A percentile compares a stretch with the other conserved stretches of the same genome.
These are phyloP conservation scores for Dione vanillae DNA, from an alignment of 2,888 invertebrate species.

Conservation along the genomic window DNA sequence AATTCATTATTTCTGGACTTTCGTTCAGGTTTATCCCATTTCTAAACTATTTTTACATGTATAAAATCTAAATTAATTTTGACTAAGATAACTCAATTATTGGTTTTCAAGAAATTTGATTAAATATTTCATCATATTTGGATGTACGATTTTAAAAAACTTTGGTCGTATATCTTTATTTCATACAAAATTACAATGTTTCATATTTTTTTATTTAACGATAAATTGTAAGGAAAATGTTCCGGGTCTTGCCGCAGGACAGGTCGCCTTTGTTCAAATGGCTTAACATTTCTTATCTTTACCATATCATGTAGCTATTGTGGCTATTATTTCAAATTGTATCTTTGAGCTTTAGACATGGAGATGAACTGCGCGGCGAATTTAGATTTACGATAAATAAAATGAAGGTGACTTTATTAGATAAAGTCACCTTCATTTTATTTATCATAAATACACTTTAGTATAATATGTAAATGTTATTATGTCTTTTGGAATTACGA, in stretches of 20 bases:
- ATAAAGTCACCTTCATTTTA: too few relatives aligned
- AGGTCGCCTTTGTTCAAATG: slow-evolving; percentile 65
- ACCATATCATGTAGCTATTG: slow-evolving; percentile 55
- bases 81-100: too few relatives aligned
- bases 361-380: background rate
- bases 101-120: too few relatives aligned
- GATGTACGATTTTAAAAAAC: slow-evolving; percentile 35
- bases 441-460: background rate
- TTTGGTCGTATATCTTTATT: background rate
- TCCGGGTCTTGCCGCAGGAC: slow-evolving; percentile 56
- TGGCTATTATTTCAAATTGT: slow-evolving; percentile 46
- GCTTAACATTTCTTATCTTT: slow-evolving; percentile 68
- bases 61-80: too few relatives aligned
- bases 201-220: slow-evolving; percentile 36
- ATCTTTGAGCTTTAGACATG: slow-evolving; percentile 8
- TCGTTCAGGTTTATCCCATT: too few relatives aligned
- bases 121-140: slow-evolving; percentile 52
- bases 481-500: too few relatives aligned
- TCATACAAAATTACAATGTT: background rate
- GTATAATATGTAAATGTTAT: too few relatives aligned
- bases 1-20: too few relatives aligned
- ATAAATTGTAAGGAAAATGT: slow-evolving; percentile 53
- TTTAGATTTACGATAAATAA: background rate
- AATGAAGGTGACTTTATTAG: too few relatives aligned
- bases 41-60: too few relatives aligned